Evolutionary conservation across 2,113 vertebrate species (phyloP), one percentile per base, ranked within the genome.

Genomic region (Lethenteron reissneri): DNA sequence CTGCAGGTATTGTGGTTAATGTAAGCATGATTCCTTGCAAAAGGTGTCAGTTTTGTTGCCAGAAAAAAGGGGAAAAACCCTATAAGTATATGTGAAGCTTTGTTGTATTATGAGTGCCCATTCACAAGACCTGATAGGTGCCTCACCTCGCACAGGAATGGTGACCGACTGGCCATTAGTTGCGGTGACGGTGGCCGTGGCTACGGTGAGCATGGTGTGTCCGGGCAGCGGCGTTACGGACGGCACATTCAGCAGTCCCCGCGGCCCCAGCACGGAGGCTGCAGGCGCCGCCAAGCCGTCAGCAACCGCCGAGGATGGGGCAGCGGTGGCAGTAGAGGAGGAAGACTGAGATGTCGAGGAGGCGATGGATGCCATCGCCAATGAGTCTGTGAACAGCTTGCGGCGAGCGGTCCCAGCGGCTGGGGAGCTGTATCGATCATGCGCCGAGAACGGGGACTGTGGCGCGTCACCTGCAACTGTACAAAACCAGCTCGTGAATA

Each of bases 351-450:
- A 41, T 41, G 41, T 41, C 41, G 41, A 41, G 41, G 41, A 41
- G 41, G 41, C 41, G 41, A 41, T 41, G 41, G 64, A 68, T 11
- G n/a, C n/a, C n/a, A n/a, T 68, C n/a, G n/a, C 64, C 11, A 21
- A 68, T 68, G 64, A 68, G 64, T 97, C 92, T 9, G 86, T 89
- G 69, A 97, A 97, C 15, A 99, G 87, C 62, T 90, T 87, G 2
- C 92, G 86, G 72, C 92, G 97, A 2, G 90, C 94, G 70, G 88
- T 92, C 70, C 94, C 94, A 2, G 94, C 94, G 0, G 84, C 77
- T 7, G 94, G 94, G 57, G 94, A 99, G 78, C 87, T 95, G 79
- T 88, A 99, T 62, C 94, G 83, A 75, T 99, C 94, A 0, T 96
- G 88, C 64, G 96, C 85, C 0, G 87, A 88, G 71, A 95, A 81